Conservation (phyloP, 2,888 invertebrate species). For the Apomyelois bistriatella region DNA sequence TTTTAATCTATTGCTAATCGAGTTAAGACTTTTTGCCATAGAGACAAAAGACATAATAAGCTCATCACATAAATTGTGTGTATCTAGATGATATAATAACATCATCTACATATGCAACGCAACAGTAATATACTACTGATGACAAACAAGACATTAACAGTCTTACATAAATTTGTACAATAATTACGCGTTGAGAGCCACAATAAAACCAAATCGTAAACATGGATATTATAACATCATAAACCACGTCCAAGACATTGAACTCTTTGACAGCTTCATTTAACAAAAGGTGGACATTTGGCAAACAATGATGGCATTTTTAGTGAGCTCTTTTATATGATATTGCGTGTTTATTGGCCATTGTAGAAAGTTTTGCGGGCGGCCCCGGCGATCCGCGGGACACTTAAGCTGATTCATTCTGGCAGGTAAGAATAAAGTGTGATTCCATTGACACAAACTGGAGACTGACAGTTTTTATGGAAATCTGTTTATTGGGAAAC, state of each 20-base stretch:
- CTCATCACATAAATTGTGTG: too few relatives aligned
- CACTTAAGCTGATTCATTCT: constrained; percentile 70
- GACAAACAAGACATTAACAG: not conserved
- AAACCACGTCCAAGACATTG: constrained; percentile 22
- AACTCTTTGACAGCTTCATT: constrained; percentile 68
- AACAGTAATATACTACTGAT: not conserved
- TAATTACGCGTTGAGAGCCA: constrained; percentile 47
- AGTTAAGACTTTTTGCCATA: too few relatives aligned
- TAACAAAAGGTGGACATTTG: constrained; percentile 71
- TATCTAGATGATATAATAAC: too few relatives aligned
- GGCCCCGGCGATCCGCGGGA: constrained; percentile 49
- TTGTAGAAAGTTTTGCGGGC: constrained; percentile 55
- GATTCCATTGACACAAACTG: not conserved
- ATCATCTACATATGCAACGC: too few relatives aligned
- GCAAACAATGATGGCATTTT: constrained; percentile 71
- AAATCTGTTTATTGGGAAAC: too few relatives aligned
- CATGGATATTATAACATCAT: constrained; percentile 25
- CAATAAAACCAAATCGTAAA: constrained; percentile 32
- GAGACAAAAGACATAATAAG: too few relatives aligned
- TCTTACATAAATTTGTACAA: constrained; percentile 35
- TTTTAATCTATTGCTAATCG: too few relatives aligned
- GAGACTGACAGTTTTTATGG: not conserved
- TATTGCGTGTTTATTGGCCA: constrained; percentile 77
- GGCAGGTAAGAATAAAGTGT: constrained; percentile 34
- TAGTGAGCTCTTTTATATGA: constrained; percentile 72